Base-by-base conservation (phyloP, 2,888 invertebrate species). In the Hylaea fasciaria region DNA sequence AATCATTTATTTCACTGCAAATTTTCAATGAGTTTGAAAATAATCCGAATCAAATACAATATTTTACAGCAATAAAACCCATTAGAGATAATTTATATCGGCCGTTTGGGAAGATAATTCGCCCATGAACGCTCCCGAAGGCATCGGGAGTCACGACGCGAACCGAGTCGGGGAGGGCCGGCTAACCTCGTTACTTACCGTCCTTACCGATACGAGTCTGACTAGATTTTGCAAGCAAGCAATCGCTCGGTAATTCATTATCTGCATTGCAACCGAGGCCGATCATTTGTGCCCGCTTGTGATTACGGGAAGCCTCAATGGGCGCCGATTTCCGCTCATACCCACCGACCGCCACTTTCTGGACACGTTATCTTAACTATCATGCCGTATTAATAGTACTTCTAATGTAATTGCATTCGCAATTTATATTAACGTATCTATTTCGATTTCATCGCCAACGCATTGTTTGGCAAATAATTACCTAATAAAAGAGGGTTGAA, bases 151-250 rank as follows among this genome's bases (percentile, higher is more conserved):
- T 88, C 86, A 86, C 85, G 88, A 86, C 78, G 73, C 79, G 78
- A 78, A 73, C 70, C 70, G 71, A 73, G 72, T 72, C 70, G 68
- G 68, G 74, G 80, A 76, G 78, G 75, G 72, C 70, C 77, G 73
- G 75, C 71, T 87, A 88, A 86, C 84, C 81, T 87, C 81, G 83
- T 89, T 89, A 88, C 82, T 83, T 80, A 78, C 80, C 76, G 81
- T 89, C 88, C 82, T 83, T 80, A 78, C 80, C 75, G 81, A 80
- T 83, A 81, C 80, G 77, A 82, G 77, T 79, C 73, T 70, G 74
- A 74, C 79, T 84, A 78, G 82, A 87, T 88, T 89, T 82, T 85
- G 89, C 87, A 87, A 87, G 85, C 83, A 74, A 86, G 89, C 85
- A 82, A 83, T 83, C 74, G 77, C 75, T 82, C 76, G 73, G 85